Evolutionary conservation across 1,140 invertebrate genomes (phyloP).

Genomic region (Neotoxoptera formosana): DNA sequence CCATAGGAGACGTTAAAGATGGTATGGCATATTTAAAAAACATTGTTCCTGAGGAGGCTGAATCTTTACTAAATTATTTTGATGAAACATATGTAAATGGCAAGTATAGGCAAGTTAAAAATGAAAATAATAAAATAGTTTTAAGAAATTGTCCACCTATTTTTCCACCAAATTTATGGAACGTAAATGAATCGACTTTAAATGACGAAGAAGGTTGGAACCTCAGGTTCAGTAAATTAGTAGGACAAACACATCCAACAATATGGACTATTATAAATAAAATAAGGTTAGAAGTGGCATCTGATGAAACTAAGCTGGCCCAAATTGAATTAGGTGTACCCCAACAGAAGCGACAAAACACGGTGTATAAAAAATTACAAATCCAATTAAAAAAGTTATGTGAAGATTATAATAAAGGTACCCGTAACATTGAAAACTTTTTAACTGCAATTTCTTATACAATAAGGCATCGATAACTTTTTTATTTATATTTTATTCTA

Average conservation of each 20-base stretch:
- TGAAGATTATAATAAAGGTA: background rate
- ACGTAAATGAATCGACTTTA: background rate
- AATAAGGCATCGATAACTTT: background rate
- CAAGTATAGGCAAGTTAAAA: too few relatives aligned
- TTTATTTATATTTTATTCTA: too few relatives aligned
- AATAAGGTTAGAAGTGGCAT: background rate
- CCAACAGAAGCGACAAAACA: background rate
- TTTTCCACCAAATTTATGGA: too few relatives aligned
- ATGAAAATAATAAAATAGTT: too few relatives aligned
- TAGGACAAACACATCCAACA: background rate
- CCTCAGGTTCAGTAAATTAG: background rate
- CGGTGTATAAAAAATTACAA: background rate
- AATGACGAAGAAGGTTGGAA: background rate
- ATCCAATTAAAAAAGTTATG: background rate
- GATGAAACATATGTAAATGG: too few relatives aligned
- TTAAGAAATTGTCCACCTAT: too few relatives aligned
- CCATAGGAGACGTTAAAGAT: too few relatives aligned
- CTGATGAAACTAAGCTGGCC: background rate
- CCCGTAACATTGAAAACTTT: background rate
- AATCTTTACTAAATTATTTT: too few relatives aligned
- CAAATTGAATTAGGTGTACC: background rate
- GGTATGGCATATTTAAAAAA: too few relatives aligned
- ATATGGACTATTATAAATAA: background rate
- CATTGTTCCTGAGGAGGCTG: too few relatives aligned
- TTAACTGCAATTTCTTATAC: background rate